phyloP scores from a whole-genome alignment of 2,797 vertebrate genomes.

The Rhadinocentrus ornatus region DNA sequence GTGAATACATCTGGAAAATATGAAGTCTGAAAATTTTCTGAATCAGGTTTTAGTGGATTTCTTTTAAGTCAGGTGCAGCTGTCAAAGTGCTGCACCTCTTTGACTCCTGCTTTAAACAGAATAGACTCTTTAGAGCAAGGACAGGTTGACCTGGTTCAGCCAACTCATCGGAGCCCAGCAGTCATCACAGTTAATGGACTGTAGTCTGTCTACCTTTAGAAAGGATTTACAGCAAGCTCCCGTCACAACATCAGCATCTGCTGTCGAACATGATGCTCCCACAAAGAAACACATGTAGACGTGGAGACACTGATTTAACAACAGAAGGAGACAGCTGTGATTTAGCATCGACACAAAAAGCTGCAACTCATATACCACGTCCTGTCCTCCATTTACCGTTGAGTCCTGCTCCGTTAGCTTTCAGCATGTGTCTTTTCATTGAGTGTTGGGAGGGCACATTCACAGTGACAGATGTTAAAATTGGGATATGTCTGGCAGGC shows the following conservation, averaged over 20 bases:
- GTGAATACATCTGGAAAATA: not conserved
- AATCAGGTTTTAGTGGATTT: not conserved
- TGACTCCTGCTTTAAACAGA: constrained; percentile 16
- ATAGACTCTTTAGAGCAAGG: constrained; percentile 11
- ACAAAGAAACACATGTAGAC: constrained; percentile 9
- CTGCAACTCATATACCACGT: constrained; percentile 7
- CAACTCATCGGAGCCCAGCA: constrained; percentile 33
- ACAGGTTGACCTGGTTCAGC: constrained; percentile 23
- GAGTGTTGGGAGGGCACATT: constrained; percentile 20
- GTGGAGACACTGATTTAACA: constrained; percentile 16
- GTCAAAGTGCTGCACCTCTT: constrained; percentile 7
- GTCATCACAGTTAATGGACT: constrained; percentile 52
- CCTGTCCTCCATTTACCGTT: constrained; percentile 19
- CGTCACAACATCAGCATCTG: constrained; percentile 34
- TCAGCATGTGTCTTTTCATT: constrained; percentile 1
- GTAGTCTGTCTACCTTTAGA: constrained; percentile 39
- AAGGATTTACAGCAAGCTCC: constrained; percentile 47
- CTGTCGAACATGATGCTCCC: constrained; percentile 15
- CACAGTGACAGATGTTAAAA: constrained; percentile 37
- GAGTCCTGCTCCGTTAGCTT: constrained; percentile 15
- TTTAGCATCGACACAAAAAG: constrained; percentile 26
- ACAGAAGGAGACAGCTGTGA: constrained; percentile 41
- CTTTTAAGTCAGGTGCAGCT: constrained; percentile 6
- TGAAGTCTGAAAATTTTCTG: not conserved
- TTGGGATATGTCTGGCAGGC: constrained; percentile 16